Conservation (phyloP, 2,797 vertebrate species). For the Furcifer pardalis region DNA sequence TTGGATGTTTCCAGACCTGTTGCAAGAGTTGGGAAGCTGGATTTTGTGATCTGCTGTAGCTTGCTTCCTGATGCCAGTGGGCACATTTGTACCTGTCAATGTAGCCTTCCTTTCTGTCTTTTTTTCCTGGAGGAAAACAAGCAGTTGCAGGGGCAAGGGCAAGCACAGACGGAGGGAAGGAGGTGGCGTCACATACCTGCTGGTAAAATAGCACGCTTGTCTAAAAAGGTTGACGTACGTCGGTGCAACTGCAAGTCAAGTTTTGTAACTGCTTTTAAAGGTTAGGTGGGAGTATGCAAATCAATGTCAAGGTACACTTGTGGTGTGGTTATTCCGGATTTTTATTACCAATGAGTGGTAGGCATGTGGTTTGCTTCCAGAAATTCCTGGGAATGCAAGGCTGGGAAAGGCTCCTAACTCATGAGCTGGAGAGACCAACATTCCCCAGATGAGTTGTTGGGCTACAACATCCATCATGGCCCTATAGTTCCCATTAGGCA, state of each 20-base stretch:
- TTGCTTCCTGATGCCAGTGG: neutral
- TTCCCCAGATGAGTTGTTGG: neutral
- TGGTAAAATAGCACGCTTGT: neutral
- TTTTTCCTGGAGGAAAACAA: neutral
- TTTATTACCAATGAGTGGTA: neutral
- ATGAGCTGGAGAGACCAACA: neutral
- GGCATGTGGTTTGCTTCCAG: neutral
- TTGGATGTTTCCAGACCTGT: neutral
- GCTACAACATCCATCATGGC: neutral
- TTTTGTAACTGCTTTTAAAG: neutral
- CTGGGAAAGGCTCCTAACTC: neutral
- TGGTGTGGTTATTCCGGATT: neutral
- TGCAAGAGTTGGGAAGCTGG: neutral
- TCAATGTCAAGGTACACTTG: neutral
- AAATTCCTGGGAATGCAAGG: neutral
- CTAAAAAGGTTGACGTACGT: neutral
- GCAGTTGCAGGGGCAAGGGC: neutral
- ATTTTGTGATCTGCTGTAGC: neutral
- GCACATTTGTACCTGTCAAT: neutral
- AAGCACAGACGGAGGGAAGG: neutral
- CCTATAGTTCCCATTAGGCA: neutral
- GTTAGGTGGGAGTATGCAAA: neutral
- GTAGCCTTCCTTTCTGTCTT: neutral
- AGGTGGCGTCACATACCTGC: neutral
- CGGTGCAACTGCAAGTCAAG: neutral